Evolutionary conservation across 2,888 invertebrate genomes (phyloP).

Genomic region (Barypeithes pellucidus): DNA sequence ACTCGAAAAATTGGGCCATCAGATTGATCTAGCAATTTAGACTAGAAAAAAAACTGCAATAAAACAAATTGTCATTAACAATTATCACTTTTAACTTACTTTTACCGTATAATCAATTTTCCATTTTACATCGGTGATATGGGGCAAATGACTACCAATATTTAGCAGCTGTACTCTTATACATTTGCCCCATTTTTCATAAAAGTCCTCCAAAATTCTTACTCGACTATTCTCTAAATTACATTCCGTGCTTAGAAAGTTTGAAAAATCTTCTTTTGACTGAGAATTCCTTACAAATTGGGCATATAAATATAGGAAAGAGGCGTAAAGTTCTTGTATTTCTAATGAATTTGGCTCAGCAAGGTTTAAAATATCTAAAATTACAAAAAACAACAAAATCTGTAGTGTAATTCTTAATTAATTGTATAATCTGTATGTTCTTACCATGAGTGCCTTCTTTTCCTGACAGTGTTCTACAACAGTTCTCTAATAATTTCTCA

Average conservation of each 20-base stretch:
- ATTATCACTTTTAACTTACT: constrained; percentile 59
- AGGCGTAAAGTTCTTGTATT: constrained; percentile 23
- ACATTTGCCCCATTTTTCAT: constrained; percentile 61
- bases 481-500: constrained; percentile 63
- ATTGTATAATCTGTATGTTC: neutral
- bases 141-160: constrained; percentile 70
- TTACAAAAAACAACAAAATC: neutral
- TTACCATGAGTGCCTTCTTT: constrained; percentile 61
- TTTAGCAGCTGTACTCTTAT: constrained; percentile 65
- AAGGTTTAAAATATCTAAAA: constrained; percentile 26
- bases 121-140: constrained; percentile 76
- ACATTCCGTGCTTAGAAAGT: constrained; percentile 62
- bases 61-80: neutral
- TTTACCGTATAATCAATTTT: constrained; percentile 73
- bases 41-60: constrained; percentile 60
- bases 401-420: too few relatives aligned
- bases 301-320: constrained; percentile 62
- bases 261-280: constrained; percentile 59
- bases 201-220: constrained; percentile 61
- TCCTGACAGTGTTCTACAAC: constrained; percentile 59
- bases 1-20: constrained; percentile 68
- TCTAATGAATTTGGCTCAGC: neutral
- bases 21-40: constrained; percentile 63
- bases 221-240: constrained; percentile 59
- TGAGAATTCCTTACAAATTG: constrained; percentile 64